Conservation (phyloP, 2,888 invertebrate species). For the Papilio elwesi region DNA sequence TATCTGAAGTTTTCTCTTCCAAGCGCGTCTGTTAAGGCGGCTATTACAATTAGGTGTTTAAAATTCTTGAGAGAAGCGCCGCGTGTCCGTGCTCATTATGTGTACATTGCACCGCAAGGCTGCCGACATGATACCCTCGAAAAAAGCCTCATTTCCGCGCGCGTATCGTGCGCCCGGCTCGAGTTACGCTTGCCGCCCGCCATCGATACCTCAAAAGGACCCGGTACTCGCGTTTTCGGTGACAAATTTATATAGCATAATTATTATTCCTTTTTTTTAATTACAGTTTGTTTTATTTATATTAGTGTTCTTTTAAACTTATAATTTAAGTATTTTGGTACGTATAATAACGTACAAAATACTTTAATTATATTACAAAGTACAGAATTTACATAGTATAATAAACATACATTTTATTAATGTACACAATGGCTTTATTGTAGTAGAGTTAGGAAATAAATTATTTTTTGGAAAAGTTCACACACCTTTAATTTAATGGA, state of each 20-base stretch:
- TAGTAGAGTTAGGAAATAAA: too few relatives aligned
- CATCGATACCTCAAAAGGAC: constrained; percentile 60
- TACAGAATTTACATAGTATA: too few relatives aligned
- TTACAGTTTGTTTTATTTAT: background rate
- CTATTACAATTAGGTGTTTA: constrained; percentile 6
- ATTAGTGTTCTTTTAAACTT: background rate
- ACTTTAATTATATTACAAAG: too few relatives aligned
- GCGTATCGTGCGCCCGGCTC: constrained; percentile 57
- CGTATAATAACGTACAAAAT: too few relatives aligned
- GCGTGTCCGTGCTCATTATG: constrained; percentile 48
- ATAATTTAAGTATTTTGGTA: too few relatives aligned
- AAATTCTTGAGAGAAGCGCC: constrained; percentile 31
- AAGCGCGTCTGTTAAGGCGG: background rate
- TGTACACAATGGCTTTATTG: too few relatives aligned
- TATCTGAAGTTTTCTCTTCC: background rate
- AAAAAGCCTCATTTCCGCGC: constrained; percentile 59
- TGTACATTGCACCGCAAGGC: constrained; percentile 49
- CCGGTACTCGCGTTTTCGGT: constrained; percentile 51
- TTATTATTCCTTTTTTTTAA: background rate
- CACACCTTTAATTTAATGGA: too few relatives aligned
- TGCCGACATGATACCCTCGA: constrained; percentile 61
- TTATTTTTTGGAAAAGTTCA: too few relatives aligned
- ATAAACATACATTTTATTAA: too few relatives aligned
- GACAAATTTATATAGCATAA: constrained; percentile 9
- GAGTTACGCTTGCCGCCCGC: constrained; percentile 61